A percentile compares a stretch with the other conserved stretches of the same genome.
Conservation (phyloP, 2,113 vertebrate genomes). For the Paraplagusia blochii region DNA sequence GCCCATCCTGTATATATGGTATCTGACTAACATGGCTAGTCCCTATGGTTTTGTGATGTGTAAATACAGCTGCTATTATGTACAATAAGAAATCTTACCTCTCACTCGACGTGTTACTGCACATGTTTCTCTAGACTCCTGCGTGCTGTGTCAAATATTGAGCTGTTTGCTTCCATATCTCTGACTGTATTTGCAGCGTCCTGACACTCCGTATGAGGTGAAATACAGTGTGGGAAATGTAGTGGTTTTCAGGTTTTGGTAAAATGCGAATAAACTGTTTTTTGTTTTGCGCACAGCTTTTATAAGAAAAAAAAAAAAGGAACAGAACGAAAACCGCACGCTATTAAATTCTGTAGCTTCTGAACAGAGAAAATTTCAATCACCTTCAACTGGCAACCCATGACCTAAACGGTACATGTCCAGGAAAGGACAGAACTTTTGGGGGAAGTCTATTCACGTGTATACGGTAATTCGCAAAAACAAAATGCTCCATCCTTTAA, state of each 20-base stretch:
- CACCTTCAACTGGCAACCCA: too few species aligned
- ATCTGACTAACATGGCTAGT: slow-evolving; percentile 30
- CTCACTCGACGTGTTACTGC: slow-evolving; percentile 16
- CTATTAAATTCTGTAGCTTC: not conserved
- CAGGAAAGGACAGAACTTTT: too few species aligned
- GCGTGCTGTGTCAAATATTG: slow-evolving; percentile 25
- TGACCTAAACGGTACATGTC: too few species aligned
- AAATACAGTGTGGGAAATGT: not conserved
- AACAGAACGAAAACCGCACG: not conserved
- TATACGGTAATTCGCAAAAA: too few species aligned
- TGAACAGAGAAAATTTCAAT: not conserved
- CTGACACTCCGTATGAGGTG: slow-evolving; percentile 1
- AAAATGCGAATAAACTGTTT: not conserved
- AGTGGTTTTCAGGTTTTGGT: not conserved
- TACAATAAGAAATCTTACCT: slow-evolving; percentile 23
- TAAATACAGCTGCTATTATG: slow-evolving; percentile 41
- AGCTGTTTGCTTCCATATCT: not conserved
- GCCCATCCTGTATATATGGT: slow-evolving; percentile 17
- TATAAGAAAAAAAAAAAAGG: not conserved
- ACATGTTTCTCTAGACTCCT: slow-evolving; percentile 9
- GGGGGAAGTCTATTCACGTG: too few species aligned
- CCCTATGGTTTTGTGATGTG: slow-evolving; percentile 33
- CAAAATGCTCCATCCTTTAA: too few species aligned
- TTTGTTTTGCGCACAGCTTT: not conserved
- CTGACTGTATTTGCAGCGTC: slow-evolving; percentile 14